phyloP scores from a whole-genome alignment of 2,113 vertebrate genomes.

The Gadus chalcogrammus region DNA sequence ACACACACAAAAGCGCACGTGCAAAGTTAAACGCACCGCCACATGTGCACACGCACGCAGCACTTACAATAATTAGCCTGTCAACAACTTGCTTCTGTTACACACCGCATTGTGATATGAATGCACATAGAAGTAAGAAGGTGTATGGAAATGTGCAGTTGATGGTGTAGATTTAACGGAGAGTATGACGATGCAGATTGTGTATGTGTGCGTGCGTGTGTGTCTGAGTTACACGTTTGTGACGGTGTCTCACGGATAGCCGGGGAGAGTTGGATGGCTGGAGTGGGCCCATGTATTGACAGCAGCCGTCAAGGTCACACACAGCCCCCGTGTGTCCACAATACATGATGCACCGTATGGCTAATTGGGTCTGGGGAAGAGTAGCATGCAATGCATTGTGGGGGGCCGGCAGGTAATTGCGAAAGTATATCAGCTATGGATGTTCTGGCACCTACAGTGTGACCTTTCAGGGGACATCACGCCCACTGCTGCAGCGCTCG shows the following conservation, averaged over 20 bases:
- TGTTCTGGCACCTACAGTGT: constrained; percentile 18
- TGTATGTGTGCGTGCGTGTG: neutral
- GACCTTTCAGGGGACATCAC: constrained; percentile 40
- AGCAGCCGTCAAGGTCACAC: constrained; percentile 45
- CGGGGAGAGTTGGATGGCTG: neutral
- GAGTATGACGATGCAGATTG: too few relatives aligned
- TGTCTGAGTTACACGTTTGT: constrained; percentile 2
- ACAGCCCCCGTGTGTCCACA: neutral
- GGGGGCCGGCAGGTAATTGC: constrained; percentile 30
- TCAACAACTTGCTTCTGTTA: constrained; percentile 13
- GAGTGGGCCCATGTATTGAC: constrained; percentile 13
- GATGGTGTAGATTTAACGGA: too few relatives aligned
- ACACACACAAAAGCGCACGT: neutral
- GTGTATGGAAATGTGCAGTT: neutral
- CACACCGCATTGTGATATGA: constrained; percentile 19
- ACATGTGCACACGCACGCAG: neutral
- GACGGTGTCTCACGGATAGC: constrained; percentile 8
- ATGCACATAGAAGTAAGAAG: constrained; percentile 7
- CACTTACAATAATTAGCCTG: constrained; percentile 1
- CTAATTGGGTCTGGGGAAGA: neutral
- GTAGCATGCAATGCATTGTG: constrained; percentile 21
- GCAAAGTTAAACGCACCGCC: neutral
- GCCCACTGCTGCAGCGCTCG: constrained; percentile 37
- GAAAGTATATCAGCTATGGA: constrained; percentile 31
- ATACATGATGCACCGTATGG: constrained; percentile 7